Conservation (phyloP, 1,140 invertebrate species). For the Papilio glaucus region DNA sequence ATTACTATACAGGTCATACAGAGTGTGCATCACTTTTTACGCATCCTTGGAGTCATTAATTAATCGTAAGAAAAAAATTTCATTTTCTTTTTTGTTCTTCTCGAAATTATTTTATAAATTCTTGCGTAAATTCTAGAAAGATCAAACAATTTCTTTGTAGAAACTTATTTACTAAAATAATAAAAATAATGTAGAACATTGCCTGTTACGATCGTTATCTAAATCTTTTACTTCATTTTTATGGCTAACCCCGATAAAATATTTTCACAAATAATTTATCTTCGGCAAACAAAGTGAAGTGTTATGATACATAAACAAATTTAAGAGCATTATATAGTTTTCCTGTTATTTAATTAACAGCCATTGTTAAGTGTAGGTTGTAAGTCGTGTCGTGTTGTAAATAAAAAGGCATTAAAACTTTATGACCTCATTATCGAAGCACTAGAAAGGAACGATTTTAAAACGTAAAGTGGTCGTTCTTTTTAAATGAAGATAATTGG, state of each 20-base stretch:
- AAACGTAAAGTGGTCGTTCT: constrained; percentile 5
- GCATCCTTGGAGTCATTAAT: too few species aligned
- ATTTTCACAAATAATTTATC: constrained; percentile 55
- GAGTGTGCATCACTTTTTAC: too few species aligned
- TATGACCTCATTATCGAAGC: constrained; percentile 21
- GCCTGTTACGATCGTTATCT: too few species aligned
- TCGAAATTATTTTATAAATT: too few species aligned
- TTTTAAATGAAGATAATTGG: constrained; percentile 6
- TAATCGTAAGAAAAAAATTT: too few species aligned
- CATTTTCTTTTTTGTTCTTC: too few species aligned
- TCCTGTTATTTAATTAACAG: constrained; percentile 11
- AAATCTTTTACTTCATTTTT: too few species aligned
- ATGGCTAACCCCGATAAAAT: constrained; percentile 68
- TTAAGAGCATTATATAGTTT: constrained; percentile 56
- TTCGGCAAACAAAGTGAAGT: constrained; percentile 47
- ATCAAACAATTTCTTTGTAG: too few species aligned
- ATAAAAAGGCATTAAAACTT: constrained; percentile 20
- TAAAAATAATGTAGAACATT: too few species aligned
- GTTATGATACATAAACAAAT: constrained; percentile 58
- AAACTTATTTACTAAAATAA: too few species aligned
- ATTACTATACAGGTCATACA: too few species aligned
- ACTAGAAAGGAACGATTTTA: constrained; percentile 4
- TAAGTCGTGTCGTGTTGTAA: constrained; percentile 16
- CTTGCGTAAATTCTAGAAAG: too few species aligned
- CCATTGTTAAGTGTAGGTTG: background rate